Percentiles rank a stretch among this genome's conserved stretches.
Conservation (phyloP, 2,888 invertebrate genomes). For the Linyphia triangularis region DNA sequence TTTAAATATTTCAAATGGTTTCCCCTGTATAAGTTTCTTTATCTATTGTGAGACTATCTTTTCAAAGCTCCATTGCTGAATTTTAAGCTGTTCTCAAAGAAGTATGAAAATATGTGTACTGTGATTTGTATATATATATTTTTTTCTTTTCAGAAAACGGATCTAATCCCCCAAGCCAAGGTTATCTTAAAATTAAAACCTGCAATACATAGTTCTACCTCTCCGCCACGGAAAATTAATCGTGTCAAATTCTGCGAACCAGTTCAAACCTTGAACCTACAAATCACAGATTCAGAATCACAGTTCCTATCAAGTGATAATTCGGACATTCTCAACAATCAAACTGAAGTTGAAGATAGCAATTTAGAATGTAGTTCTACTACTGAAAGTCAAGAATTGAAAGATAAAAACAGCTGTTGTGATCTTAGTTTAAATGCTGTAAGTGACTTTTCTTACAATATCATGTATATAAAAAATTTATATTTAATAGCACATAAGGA, state of each 20-base stretch:
- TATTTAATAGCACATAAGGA: not conserved
- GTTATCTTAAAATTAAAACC: slow-evolving; percentile 19
- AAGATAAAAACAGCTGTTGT: not conserved
- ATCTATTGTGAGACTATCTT: too few relatives aligned
- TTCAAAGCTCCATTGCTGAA: too few relatives aligned
- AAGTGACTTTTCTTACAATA: slow-evolving; percentile 7
- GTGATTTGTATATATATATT: too few relatives aligned
- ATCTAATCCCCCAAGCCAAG: not conserved
- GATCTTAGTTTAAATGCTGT: slow-evolving; percentile 4
- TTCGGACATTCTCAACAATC: too few relatives aligned
- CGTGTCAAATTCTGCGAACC: slow-evolving; percentile 30
- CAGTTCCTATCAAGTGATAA: not conserved
- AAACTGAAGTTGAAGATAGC: not conserved
- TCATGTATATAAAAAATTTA: not conserved
- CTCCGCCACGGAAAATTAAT: slow-evolving; percentile 1
- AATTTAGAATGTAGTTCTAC: not conserved
- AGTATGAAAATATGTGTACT: too few relatives aligned
- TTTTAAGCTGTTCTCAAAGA: too few relatives aligned
- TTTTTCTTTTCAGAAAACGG: slow-evolving; percentile 9
- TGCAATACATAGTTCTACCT: not conserved
- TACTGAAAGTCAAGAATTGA: not conserved
- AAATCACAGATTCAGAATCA: not conserved
- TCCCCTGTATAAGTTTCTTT: too few relatives aligned
- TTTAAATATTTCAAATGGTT: too few relatives aligned
- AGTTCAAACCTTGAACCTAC: not conserved